These are phyloP conservation scores for Drosophila tropicalis DNA, from an alignment of 1,140 invertebrate genomes.

Conservation along the genomic window DNA sequence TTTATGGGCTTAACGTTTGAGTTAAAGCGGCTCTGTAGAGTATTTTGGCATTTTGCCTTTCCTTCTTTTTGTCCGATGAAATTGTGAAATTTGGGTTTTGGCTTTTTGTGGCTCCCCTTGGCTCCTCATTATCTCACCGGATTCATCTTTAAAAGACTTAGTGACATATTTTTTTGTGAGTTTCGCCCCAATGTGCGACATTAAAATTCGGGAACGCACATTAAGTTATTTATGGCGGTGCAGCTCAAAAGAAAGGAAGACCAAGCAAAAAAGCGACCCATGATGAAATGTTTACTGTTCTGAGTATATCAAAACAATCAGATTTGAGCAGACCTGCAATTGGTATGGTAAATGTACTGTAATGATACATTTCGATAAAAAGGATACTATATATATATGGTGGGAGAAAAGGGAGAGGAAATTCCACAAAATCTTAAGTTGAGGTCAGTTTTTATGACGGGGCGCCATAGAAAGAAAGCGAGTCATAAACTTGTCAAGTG, in stretches of 20 bases:
- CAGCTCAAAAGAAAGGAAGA: not conserved
- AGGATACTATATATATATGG: not conserved
- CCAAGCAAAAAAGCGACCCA: not conserved
- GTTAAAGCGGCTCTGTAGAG: conserved; percentile 37
- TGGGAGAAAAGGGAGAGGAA: not conserved
- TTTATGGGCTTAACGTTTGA: conserved; percentile 54
- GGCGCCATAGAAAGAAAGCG: not conserved
- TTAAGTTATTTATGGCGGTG: conserved; percentile 55
- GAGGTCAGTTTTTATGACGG: conserved; percentile 7
- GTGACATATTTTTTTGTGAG: conserved; percentile 38
- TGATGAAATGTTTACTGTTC: not conserved
- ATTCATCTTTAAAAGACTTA: conserved; percentile 43
- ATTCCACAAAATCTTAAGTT: not conserved
- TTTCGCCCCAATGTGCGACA: conserved; percentile 31
- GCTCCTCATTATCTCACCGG: conserved; percentile 7
- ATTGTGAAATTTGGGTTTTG: no score
- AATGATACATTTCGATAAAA: not conserved
- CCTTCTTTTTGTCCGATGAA: no score
- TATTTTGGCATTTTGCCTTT: no score
- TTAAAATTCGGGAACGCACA: conserved; percentile 60
- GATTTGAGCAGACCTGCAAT: conserved; percentile 1
- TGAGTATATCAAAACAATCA: conserved; percentile 8
- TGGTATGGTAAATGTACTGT: conserved; percentile 7
- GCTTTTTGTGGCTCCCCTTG: not conserved
- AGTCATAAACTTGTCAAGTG: conserved; percentile 6